These are phyloP conservation scores for Falco columbarius DNA, from an alignment of 2,797 vertebrate genomes.

Conservation along the genomic window DNA sequence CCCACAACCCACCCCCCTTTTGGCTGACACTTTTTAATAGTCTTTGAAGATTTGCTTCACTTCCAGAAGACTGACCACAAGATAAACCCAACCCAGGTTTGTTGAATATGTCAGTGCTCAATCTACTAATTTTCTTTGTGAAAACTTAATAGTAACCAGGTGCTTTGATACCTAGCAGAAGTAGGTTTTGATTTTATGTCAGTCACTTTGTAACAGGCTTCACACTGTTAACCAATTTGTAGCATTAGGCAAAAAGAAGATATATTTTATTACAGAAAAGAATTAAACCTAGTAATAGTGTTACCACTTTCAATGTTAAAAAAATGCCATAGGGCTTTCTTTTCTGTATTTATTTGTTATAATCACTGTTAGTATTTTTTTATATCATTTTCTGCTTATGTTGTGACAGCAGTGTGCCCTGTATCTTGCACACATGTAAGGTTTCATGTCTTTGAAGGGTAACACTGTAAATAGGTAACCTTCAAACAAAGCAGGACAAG, in stretches of 20 bases:
- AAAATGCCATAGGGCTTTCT: not conserved
- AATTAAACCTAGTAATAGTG: not conserved
- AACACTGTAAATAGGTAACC: not conserved
- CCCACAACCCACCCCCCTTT: too few species aligned
- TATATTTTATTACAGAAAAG: slow-evolving; percentile 36
- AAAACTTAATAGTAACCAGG: slow-evolving; percentile 73
- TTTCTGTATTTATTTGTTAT: not conserved
- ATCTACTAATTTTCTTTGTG: slow-evolving; percentile 58
- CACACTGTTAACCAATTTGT: not conserved
- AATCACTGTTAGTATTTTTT: not conserved
- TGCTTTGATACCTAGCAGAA: slow-evolving; percentile 55
- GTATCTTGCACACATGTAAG: not conserved
- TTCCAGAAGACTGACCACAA: not conserved
- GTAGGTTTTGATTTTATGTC: slow-evolving; percentile 21
- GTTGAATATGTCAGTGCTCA: slow-evolving; percentile 46
- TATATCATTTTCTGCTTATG: not conserved
- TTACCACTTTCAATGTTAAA: not conserved
- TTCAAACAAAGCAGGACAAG: not conserved
- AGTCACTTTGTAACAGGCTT: slow-evolving; percentile 32
- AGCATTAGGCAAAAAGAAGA: slow-evolving; percentile 15
- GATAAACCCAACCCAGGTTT: not conserved
- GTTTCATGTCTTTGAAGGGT: not conserved
- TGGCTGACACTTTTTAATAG: not conserved
- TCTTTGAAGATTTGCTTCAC: slow-evolving; percentile 2
- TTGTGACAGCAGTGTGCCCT: not conserved